These are phyloP conservation scores for Hanleya hanleyi DNA, from an alignment of 2,888 invertebrate species.

Conservation along the genomic window DNA sequence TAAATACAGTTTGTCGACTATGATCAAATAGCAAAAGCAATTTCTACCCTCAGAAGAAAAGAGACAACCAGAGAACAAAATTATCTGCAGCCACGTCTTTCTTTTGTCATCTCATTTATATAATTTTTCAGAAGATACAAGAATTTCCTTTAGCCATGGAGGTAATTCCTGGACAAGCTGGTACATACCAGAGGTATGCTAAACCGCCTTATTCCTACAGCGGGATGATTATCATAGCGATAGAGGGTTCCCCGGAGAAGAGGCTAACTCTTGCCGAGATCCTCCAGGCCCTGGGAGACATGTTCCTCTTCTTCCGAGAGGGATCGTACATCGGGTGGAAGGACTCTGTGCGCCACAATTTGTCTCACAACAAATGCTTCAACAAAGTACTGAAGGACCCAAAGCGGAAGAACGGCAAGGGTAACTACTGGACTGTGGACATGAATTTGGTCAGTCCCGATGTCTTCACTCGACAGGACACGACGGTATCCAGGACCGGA, in stretches of 20 bases:
- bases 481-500: conserved; percentile 18
- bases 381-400: conserved; percentile 30
- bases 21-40: too few species aligned
- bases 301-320: conserved; percentile 55
- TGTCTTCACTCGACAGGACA: conserved; percentile 44
- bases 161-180: not conserved
- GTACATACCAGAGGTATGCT: conserved; percentile 47
- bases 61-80: too few species aligned
- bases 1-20: too few species aligned
- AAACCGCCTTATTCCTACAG: conserved; percentile 60
- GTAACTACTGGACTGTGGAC: conserved; percentile 47
- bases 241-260: conserved; percentile 43
- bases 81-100: too few species aligned
- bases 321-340: conserved; percentile 56
- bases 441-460: conserved; percentile 30
- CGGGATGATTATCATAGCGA: conserved; percentile 52
- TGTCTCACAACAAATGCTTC: conserved; percentile 51
- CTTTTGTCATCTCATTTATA: too few species aligned
- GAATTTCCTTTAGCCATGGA: too few species aligned
- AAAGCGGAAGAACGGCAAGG: conserved; percentile 15
- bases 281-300: conserved; percentile 31
- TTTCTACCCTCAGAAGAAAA: too few species aligned
- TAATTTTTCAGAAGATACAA: too few species aligned
- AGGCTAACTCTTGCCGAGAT: conserved; percentile 45
- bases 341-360: conserved; percentile 55